Percentiles rank a stretch among this genome's conserved stretches.
Evolutionary conservation across 2,888 invertebrate species (phyloP).

Genomic region (Argyra leucocephala): DNA sequence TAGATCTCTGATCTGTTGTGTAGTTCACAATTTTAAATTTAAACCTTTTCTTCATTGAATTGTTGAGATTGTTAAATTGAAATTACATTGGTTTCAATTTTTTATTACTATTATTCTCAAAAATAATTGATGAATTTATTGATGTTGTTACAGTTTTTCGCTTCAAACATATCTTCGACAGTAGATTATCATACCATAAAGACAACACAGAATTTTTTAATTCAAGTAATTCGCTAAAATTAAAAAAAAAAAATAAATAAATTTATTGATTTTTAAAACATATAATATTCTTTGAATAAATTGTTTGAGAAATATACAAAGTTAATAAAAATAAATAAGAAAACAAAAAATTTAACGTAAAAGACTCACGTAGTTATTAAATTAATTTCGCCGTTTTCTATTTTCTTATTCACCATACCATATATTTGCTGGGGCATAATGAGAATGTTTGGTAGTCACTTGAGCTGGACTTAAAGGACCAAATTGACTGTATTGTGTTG

Average conservation of each 20-base stretch:
- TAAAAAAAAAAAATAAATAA: too few relatives aligned
- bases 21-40: too few relatives aligned
- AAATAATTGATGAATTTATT: not conserved
- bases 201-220: not conserved
- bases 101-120: not conserved
- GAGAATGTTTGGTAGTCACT: slow-evolving; percentile 44
- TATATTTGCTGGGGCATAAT: slow-evolving; percentile 44
- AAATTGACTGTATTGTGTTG: slow-evolving; percentile 53
- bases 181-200: not conserved
- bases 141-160: not conserved
- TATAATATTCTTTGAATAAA: not conserved
- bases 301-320: not conserved
- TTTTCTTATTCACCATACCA: slow-evolving; percentile 44
- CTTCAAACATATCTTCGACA: not conserved
- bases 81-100: not conserved
- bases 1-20: too few relatives aligned
- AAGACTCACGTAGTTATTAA: not conserved
- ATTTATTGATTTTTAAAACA: too few relatives aligned
- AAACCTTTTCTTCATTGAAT: too few relatives aligned
- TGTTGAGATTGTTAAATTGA: not conserved
- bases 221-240: slow-evolving; percentile 2
- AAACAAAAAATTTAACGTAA: not conserved
- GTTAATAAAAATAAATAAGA: not conserved
- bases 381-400: slow-evolving; percentile 20
- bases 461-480: slow-evolving; percentile 44